Evolutionary conservation across 1,140 invertebrate genomes (phyloP).

Genomic region (Macrobrachium nipponense): DNA sequence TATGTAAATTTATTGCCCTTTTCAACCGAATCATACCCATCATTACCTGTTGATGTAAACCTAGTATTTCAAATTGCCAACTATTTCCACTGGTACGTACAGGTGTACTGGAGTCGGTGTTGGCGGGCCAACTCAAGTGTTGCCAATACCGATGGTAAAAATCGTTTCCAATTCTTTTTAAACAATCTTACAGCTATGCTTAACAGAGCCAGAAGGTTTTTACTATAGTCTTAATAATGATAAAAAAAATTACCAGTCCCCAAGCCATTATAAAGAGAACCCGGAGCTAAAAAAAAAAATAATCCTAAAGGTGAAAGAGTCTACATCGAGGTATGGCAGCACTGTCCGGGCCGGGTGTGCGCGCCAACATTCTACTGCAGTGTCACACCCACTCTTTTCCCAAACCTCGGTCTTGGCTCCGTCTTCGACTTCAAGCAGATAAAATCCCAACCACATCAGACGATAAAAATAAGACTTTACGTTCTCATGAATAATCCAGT

Average conservation of each 20-base stretch:
- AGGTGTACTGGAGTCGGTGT: constrained; percentile 35
- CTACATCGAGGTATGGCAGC: not conserved
- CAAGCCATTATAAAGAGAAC: not conserved
- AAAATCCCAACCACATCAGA: not conserved
- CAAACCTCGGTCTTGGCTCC: not conserved
- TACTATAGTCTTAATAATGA: not conserved
- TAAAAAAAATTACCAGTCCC: too few species aligned
- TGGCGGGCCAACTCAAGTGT: constrained; percentile 25
- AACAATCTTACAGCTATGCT: not conserved
- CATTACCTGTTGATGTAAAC: not conserved
- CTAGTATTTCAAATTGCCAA: not conserved
- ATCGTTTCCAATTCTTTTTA: not conserved
- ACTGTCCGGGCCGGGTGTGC: constrained; percentile 29
- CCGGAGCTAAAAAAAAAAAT: not conserved
- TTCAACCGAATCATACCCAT: not conserved
- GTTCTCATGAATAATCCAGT: too few species aligned
- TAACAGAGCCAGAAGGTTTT: too few species aligned
- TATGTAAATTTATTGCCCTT: not conserved
- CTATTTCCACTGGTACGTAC: constrained; percentile 39
- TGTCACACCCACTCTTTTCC: constrained; percentile 55
- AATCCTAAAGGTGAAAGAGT: not conserved
- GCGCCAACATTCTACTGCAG: constrained; percentile 60
- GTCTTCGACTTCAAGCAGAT: not conserved
- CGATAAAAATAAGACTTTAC: too few species aligned
- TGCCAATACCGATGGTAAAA: not conserved